These are phyloP conservation scores for Grammomys dolichurus DNA, from an alignment of 2,113 vertebrate genomes.

Conservation along the genomic window DNA sequence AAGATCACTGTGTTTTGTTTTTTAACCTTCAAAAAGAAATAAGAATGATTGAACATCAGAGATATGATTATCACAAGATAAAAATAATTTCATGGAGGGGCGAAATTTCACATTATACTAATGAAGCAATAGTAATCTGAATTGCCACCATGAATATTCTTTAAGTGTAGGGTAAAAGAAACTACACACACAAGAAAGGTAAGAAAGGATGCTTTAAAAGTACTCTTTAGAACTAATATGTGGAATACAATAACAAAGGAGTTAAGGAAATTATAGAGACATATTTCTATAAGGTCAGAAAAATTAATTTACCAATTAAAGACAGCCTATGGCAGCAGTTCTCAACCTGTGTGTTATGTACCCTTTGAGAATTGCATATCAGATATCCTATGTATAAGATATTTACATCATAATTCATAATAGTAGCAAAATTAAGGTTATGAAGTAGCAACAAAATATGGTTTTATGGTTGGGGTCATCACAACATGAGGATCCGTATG, in stretches of 20 bases:
- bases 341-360: neutral
- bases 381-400: neutral
- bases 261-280: neutral
- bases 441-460: neutral
- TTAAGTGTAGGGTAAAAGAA: neutral
- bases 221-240: too few relatives aligned
- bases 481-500: neutral
- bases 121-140: constrained; percentile 1
- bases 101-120: neutral
- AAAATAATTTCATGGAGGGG: neutral
- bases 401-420: neutral
- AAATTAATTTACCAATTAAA: neutral
- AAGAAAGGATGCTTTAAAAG: neutral
- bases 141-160: neutral
- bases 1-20: neutral
- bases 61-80: constrained; percentile 6
- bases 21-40: neutral
- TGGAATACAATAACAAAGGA: neutral
- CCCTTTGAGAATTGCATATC: neutral
- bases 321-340: neutral
- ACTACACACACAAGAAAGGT: neutral
- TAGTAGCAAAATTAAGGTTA: neutral
- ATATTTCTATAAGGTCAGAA: constrained; percentile 8
- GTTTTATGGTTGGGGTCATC: neutral
- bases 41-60: neutral